Conservation (phyloP, 2,888 invertebrate genomes). For the Altica lythri region DNA sequence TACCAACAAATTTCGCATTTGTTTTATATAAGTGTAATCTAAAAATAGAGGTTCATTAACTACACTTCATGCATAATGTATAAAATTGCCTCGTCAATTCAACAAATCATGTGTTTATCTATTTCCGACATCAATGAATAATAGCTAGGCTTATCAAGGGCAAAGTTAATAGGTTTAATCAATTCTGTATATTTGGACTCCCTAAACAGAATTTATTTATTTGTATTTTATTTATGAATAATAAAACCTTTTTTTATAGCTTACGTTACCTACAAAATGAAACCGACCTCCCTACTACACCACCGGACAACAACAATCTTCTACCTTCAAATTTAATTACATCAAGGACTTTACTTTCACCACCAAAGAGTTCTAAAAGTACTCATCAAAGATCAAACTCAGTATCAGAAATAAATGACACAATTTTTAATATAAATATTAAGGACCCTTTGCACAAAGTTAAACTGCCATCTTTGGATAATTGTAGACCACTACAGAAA, state of each 20-base stretch:
- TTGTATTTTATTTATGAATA: no score
- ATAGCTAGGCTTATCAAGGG: no score
- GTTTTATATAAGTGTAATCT: no score
- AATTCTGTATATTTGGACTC: no score
- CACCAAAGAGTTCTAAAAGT: conserved; percentile 24
- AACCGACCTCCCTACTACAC: conserved; percentile 48
- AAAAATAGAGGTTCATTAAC: no score
- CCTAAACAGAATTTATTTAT: no score
- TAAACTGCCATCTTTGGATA: conserved; percentile 62
- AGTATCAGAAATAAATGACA: conserved; percentile 51
- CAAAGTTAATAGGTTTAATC: no score
- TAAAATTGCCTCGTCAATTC: no score
- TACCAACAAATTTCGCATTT: no score
- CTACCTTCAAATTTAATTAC: conserved; percentile 36
- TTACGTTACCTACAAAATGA: conserved; percentile 68
- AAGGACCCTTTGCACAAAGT: conserved; percentile 55
- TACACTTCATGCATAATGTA: no score
- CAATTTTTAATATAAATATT: conserved; percentile 53
- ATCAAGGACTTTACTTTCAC: conserved; percentile 22
- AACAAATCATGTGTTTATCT: no score
- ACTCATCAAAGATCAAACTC: conserved; percentile 47
- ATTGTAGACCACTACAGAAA: conserved; percentile 58
- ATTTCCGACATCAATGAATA: no score
- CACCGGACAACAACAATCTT: conserved; percentile 37
- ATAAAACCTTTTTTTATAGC: conserved; percentile 54